A percentile compares a stretch with the other conserved stretches of the same genome.
phyloP scores from a whole-genome alignment of 2,888 invertebrate genomes.

The Hesperia comma region DNA sequence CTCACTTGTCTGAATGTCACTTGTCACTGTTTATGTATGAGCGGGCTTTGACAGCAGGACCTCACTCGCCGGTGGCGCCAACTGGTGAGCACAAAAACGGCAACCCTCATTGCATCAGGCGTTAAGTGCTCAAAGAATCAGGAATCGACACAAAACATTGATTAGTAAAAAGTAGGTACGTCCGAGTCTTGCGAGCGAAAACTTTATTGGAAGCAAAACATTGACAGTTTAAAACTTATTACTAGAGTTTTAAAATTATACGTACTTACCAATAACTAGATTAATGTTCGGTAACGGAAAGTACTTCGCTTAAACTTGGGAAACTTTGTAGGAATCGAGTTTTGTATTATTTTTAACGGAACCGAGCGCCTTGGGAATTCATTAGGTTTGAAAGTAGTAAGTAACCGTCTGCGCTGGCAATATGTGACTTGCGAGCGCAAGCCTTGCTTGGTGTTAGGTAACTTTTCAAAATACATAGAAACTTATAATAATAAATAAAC shows the following conservation, averaged over 20 bases:
- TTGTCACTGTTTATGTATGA: too few species aligned
- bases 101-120: too few species aligned
- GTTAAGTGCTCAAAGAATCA: background rate
- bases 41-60: too few species aligned
- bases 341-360: conserved; percentile 79
- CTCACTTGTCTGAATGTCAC: too few species aligned
- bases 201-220: conserved; percentile 25
- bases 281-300: conserved; percentile 78
- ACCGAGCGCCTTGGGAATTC: conserved; percentile 74
- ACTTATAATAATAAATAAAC: too few species aligned
- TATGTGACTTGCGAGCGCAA: conserved; percentile 54
- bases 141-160: background rate
- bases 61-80: too few species aligned
- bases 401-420: conserved; percentile 58
- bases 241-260: conserved; percentile 37
- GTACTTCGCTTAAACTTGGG: conserved; percentile 67
- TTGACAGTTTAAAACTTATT: conserved; percentile 33
- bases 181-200: conserved; percentile 1
- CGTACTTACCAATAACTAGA: conserved; percentile 63
- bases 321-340: conserved; percentile 67
- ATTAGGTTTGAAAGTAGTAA: conserved; percentile 70
- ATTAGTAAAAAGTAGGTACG: background rate
- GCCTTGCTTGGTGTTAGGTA: conserved; percentile 2
- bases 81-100: too few species aligned
- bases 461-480: conserved; percentile 18